Percentiles rank a stretch among this genome's conserved stretches.
phyloP scores from a whole-genome alignment of 2,888 invertebrate genomes.

The Lochmaea crataegi region DNA sequence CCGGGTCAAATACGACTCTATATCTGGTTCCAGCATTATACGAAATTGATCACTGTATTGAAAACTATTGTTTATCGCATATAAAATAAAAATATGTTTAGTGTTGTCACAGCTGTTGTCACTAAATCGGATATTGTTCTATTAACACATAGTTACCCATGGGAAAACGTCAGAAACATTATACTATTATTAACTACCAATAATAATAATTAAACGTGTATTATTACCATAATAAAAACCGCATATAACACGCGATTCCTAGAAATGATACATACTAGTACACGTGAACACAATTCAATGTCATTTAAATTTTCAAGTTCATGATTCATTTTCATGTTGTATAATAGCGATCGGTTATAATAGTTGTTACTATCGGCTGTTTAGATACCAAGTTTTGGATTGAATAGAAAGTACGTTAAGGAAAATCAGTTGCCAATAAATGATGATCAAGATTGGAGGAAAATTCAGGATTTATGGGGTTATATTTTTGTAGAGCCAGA shows the following conservation, averaged over 20 bases:
- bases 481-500: no score
- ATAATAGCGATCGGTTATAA: not conserved
- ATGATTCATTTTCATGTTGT: slow-evolving; percentile 5
- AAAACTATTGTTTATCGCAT: no score
- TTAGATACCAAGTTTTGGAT: not conserved
- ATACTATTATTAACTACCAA: not conserved
- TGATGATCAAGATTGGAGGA: no score
- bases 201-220: not conserved
- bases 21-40: no score
- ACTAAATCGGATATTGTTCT: not conserved
- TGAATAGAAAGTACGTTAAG: no score
- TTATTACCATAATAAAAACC: not conserved
- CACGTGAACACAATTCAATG: slow-evolving; percentile 8
- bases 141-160: not conserved
- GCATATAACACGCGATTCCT: not conserved
- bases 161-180: slow-evolving; percentile 2
- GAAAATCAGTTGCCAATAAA: not conserved
- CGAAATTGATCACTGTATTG: no score
- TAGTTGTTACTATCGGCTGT: not conserved
- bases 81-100: no score
- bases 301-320: slow-evolving; percentile 14
- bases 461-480: no score
- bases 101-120: not conserved
- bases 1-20: no score
- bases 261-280: not conserved